Conservation (phyloP, 2,113 vertebrate species). For the Sphyrna mokarran region DNA sequence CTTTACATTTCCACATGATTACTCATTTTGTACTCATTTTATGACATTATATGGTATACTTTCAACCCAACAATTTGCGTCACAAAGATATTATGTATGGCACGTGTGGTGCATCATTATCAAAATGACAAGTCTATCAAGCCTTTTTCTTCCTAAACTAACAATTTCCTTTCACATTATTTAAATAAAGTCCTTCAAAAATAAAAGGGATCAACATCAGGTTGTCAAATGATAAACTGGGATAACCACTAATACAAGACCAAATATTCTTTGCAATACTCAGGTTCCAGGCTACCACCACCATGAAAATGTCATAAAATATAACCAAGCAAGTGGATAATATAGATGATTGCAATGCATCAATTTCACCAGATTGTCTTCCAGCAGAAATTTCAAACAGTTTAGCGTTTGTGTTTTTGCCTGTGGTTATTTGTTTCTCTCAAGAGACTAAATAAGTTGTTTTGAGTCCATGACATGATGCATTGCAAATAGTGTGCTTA, state of each 20-base stretch:
- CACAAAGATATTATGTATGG: not conserved
- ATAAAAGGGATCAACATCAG: not conserved
- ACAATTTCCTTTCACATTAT: not conserved
- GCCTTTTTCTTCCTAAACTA: not conserved
- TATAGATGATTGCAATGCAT: not conserved
- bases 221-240: not conserved
- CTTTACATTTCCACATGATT: not conserved
- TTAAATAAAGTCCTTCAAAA: not conserved
- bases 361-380: constrained; percentile 16
- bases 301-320: not conserved
- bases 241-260: not conserved
- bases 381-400: not conserved
- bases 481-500: constrained; percentile 24
- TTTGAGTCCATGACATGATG: constrained; percentile 3
- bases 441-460: constrained; percentile 24
- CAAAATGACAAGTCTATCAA: not conserved
- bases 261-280: not conserved
- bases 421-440: not conserved
- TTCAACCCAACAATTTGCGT: not conserved
- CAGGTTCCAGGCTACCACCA: not conserved
- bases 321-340: not conserved
- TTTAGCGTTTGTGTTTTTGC: not conserved
- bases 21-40: not conserved
- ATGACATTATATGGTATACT: not conserved
- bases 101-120: not conserved